phyloP scores from a whole-genome alignment of 2,888 invertebrate genomes.

The Lamellibrachia columna region DNA sequence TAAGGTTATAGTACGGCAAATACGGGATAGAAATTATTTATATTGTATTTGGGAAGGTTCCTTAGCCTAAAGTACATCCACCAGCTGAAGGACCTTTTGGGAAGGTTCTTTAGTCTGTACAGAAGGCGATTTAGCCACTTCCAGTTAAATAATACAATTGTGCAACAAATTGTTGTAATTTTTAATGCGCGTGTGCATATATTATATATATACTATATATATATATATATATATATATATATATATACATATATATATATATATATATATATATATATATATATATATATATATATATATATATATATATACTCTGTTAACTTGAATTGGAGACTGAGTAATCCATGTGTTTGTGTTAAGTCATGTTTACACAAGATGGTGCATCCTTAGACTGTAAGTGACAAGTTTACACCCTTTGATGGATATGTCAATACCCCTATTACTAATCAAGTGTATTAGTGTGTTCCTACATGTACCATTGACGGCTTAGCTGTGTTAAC shows the following conservation, averaged over 20 bases:
- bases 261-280: slow-evolving; percentile 17
- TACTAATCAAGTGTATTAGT: background rate
- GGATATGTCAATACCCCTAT: background rate
- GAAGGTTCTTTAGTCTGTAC: too few relatives aligned
- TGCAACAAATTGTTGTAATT: too few relatives aligned
- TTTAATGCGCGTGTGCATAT: too few relatives aligned
- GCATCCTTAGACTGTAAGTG: background rate
- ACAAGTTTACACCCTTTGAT: background rate
- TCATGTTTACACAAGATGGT: background rate
- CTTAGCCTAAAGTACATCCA: too few relatives aligned
- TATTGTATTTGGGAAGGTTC: too few relatives aligned
- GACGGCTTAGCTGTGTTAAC: background rate
- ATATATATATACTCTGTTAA: background rate
- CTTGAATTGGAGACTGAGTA: too few relatives aligned
- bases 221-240: background rate
- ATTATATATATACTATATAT: background rate
- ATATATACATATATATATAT: background rate
- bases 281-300: slow-evolving; percentile 7
- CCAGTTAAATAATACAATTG: too few relatives aligned
- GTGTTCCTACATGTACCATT: background rate
- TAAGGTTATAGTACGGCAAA: too few relatives aligned
- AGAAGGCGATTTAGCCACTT: too few relatives aligned
- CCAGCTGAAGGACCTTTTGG: too few relatives aligned
- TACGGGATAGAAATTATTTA: too few relatives aligned
- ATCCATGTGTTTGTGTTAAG: too few relatives aligned